Conservation (phyloP, 2,797 vertebrate genomes). For the Discoglossus pictus region DNA sequence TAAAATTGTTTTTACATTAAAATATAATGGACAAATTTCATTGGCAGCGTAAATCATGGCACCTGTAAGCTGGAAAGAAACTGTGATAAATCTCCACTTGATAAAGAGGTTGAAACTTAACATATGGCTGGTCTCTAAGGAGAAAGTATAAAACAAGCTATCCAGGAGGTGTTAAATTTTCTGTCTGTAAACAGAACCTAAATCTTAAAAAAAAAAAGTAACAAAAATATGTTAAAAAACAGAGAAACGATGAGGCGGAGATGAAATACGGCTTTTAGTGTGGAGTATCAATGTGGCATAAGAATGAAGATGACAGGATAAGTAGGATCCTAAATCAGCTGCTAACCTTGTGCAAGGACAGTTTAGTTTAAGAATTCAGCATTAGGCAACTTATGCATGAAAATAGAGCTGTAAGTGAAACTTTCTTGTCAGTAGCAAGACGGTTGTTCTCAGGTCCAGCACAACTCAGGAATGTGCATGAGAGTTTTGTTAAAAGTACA, state of each 20-base stretch:
- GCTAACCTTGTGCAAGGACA: slow-evolving; percentile 21
- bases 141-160: slow-evolving; percentile 25
- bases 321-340: slow-evolving; percentile 42
- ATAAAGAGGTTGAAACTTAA: slow-evolving; percentile 31
- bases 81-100: background rate
- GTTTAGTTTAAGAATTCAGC: slow-evolving; percentile 20
- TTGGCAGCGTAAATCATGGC: slow-evolving; percentile 7
- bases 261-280: slow-evolving; percentile 54
- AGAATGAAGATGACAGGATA: slow-evolving; percentile 21
- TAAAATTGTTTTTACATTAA: slow-evolving; percentile 20
- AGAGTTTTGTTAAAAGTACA: no score
- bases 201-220: slow-evolving; percentile 61
- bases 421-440: background rate
- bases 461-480: no score
- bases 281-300: slow-evolving; percentile 35
- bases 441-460: slow-evolving; percentile 4
- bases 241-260: slow-evolving; percentile 36
- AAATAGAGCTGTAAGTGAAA: slow-evolving; percentile 18
- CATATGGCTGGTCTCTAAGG: slow-evolving; percentile 43
- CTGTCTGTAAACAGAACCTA: slow-evolving; percentile 58
- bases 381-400: slow-evolving; percentile 19
- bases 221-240: slow-evolving; percentile 21
- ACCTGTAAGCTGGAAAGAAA: slow-evolving; percentile 15
- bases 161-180: slow-evolving; percentile 57
- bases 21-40: slow-evolving; percentile 16